phyloP scores from a whole-genome alignment of 2,888 invertebrate genomes.

The Lasioglossum zephyrum region DNA sequence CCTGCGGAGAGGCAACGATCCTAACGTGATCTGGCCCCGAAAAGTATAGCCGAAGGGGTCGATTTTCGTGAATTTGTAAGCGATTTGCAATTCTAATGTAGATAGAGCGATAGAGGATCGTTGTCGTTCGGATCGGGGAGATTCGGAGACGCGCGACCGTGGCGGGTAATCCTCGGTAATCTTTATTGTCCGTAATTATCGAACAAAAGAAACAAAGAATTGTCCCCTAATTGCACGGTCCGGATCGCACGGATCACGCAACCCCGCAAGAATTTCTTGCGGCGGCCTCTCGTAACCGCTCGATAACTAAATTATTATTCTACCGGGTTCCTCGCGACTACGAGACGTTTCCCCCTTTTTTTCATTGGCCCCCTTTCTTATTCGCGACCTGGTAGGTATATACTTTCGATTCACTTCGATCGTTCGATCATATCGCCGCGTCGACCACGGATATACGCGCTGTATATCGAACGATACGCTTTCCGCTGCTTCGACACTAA shows the following conservation, averaged over 20 bases:
- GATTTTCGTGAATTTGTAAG: conserved; percentile 4
- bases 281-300: not conserved
- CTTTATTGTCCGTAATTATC: conserved; percentile 6
- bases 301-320: conserved; percentile 21
- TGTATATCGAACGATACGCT: conserved; percentile 53
- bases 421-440: conserved; percentile 28
- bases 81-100: conserved; percentile 4
- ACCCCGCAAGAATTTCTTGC: not conserved
- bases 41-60: conserved; percentile 1
- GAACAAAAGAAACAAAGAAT: conserved; percentile 14
- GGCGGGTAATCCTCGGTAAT: not conserved
- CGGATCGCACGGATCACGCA: not conserved
- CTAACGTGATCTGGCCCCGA: not conserved
- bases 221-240: not conserved
- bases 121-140: not conserved
- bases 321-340: conserved; percentile 13
- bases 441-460: not conserved
- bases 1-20: not conserved
- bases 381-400: not conserved
- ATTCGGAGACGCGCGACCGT: not conserved
- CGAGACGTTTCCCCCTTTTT: not conserved
- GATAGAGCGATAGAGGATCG: not conserved
- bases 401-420: conserved; percentile 8
- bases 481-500: conserved; percentile 53
- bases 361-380: not conserved